A percentile compares a stretch with the other conserved stretches of the same genome.
phyloP scores from a whole-genome alignment of 2,888 invertebrate species.

The Microctonus aethiopoides region DNA sequence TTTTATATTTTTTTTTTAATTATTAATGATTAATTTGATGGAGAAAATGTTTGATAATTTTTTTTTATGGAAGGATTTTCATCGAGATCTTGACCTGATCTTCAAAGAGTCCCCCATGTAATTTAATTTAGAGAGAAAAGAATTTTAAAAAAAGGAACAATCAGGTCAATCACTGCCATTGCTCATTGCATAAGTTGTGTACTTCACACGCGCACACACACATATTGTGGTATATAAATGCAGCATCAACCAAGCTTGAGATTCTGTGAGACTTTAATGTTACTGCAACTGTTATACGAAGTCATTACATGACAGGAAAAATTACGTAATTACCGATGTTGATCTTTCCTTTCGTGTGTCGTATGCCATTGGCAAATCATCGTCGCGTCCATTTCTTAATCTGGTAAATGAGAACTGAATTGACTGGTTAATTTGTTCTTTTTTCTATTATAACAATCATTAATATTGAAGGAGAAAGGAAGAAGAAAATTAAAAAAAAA shows the following conservation, averaged over 20 bases:
- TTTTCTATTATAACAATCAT: background rate
- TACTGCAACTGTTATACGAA: slow-evolving; percentile 48
- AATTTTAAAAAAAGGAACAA: background rate
- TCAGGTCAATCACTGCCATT: slow-evolving; percentile 24
- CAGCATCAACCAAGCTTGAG: slow-evolving; percentile 18
- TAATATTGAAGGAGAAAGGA: background rate
- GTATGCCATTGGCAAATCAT: slow-evolving; percentile 44
- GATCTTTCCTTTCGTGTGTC: slow-evolving; percentile 57
- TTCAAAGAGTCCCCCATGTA: background rate
- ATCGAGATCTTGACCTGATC: slow-evolving; percentile 28
- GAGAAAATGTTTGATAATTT: background rate
- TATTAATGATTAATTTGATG: too few relatives aligned
- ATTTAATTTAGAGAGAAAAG: background rate
- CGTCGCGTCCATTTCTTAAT: slow-evolving; percentile 29
- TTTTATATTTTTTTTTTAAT: too few relatives aligned
- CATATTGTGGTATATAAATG: slow-evolving; percentile 26
- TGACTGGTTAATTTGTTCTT: background rate
- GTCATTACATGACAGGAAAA: slow-evolving; percentile 43
- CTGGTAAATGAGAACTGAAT: slow-evolving; percentile 14
- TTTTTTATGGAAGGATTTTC: background rate
- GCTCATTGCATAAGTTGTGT: slow-evolving; percentile 21
- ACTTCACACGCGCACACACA: background rate
- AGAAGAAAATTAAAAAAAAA: background rate
- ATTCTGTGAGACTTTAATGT: slow-evolving; percentile 41
- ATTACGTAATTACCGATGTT: slow-evolving; percentile 50